Conservation (phyloP, 2,797 vertebrate species). For the Falco naumanni region DNA sequence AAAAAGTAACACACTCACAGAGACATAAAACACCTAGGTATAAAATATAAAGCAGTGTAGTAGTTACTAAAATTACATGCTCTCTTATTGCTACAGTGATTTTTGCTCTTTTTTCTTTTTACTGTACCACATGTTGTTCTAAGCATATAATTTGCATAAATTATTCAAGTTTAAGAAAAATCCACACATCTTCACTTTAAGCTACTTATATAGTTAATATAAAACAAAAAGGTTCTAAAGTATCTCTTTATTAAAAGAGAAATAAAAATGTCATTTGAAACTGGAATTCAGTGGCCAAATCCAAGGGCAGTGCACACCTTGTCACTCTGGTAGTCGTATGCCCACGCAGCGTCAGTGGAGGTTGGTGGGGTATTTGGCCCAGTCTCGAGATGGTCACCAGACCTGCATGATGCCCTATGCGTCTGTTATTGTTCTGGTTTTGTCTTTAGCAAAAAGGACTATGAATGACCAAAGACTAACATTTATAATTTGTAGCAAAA, state of each 20-base stretch:
- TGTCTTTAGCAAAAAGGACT: constrained; percentile 67
- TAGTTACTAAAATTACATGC: constrained; percentile 74
- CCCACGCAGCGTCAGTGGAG: constrained; percentile 42
- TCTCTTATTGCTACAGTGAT: constrained; percentile 78
- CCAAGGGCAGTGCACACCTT: constrained; percentile 48
- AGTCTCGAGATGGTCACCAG: constrained; percentile 55
- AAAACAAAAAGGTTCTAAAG: constrained; percentile 64
- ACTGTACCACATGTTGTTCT: constrained; percentile 77
- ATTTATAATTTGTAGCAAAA: constrained; percentile 84
- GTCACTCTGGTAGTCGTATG: constrained; percentile 36
- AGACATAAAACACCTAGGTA: constrained; percentile 75
- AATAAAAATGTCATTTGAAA: constrained; percentile 74
- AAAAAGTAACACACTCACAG: constrained; percentile 75
- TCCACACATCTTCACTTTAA: constrained; percentile 76
- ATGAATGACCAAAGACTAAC: constrained; percentile 83
- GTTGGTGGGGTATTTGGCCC: constrained; percentile 56
- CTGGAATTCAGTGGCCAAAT: constrained; percentile 75
- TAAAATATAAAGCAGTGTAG: constrained; percentile 74
- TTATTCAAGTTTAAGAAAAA: constrained; percentile 77
- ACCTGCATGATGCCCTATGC: constrained; percentile 50
- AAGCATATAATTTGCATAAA: constrained; percentile 76
- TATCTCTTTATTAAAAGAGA: constrained; percentile 74
- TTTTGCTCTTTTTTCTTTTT: constrained; percentile 77
- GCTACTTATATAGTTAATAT: constrained; percentile 79
- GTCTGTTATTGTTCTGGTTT: constrained; percentile 55